Conservation (phyloP, 2,888 invertebrate genomes). For the Falcaria lacertinaria region DNA sequence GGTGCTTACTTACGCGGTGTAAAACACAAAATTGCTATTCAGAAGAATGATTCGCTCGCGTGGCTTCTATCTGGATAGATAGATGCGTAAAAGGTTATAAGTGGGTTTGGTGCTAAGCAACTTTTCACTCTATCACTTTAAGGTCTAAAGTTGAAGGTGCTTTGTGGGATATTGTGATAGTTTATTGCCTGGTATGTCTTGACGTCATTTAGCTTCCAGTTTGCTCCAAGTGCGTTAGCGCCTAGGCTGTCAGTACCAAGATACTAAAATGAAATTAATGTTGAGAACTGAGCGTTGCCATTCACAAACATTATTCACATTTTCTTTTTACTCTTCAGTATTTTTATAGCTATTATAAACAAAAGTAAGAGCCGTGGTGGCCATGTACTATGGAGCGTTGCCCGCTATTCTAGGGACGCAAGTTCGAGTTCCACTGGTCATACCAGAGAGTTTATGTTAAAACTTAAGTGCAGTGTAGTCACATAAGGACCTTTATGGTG, state of each 20-base stretch:
- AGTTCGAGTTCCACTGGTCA: no score
- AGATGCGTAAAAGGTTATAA: constrained; percentile 20
- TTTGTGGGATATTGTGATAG: constrained; percentile 16
- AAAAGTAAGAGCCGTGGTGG: no score
- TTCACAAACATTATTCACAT: no score
- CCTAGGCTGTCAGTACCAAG: constrained; percentile 12
- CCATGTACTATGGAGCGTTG: no score
- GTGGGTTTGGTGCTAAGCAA: constrained; percentile 9
- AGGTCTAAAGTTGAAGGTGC: constrained; percentile 18
- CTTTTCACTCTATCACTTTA: constrained; percentile 16
- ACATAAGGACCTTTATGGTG: no score
- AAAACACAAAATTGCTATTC: constrained; percentile 36
- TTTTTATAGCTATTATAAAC: no score
- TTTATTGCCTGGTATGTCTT: constrained; percentile 41
- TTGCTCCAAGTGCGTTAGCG: constrained; percentile 38
- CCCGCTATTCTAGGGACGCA: no score
- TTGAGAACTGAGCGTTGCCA: constrained; percentile 7
- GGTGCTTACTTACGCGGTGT: constrained; percentile 29
- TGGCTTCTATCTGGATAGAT: constrained; percentile 29
- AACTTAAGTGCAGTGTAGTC: no score
- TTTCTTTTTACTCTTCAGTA: no score
- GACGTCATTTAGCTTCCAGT: constrained; percentile 48
- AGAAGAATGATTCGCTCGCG: constrained; percentile 31
- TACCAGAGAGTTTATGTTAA: no score
- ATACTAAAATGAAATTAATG: constrained; percentile 20